Conservation (phyloP, 2,888 invertebrate genomes). For the Dolichopus griseipennis region DNA sequence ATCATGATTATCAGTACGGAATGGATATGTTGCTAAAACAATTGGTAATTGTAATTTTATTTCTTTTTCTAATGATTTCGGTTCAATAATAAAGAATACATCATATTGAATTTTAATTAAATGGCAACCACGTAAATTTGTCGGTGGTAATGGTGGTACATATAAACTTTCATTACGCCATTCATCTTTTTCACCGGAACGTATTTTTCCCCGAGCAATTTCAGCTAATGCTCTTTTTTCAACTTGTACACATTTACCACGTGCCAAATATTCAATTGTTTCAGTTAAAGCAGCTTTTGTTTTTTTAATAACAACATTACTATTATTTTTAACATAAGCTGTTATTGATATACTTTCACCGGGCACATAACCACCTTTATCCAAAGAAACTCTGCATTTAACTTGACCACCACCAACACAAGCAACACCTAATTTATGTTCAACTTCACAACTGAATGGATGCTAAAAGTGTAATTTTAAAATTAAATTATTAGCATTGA, state of each 20-base stretch:
- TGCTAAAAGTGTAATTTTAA: constrained; percentile 49
- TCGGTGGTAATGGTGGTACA: constrained; percentile 89
- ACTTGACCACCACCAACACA: constrained; percentile 85
- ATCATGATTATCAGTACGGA: constrained; percentile 57
- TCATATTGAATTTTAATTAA: constrained; percentile 89
- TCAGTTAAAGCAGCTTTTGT: constrained; percentile 78
- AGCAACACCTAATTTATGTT: constrained; percentile 79
- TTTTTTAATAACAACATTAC: constrained; percentile 73
- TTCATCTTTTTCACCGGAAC: constrained; percentile 69
- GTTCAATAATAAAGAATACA: constrained; percentile 83
- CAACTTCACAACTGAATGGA: constrained; percentile 84
- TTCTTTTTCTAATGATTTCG: constrained; percentile 84
- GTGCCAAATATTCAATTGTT: constrained; percentile 80
- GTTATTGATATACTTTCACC: constrained; percentile 85
- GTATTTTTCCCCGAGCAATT: constrained; percentile 68
- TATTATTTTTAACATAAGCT: constrained; percentile 76
- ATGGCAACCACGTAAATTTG: constrained; percentile 87
- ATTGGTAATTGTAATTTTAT: constrained; percentile 87
- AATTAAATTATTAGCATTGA: constrained; percentile 12
- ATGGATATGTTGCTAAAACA: constrained; percentile 83
- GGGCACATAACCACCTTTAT: constrained; percentile 89
- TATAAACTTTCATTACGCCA: constrained; percentile 84
- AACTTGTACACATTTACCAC: constrained; percentile 76
- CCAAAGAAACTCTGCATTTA: constrained; percentile 73
- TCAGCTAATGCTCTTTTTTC: constrained; percentile 79